Conservation (phyloP, 2,113 vertebrate species). For the Tiliqua scincoides region DNA sequence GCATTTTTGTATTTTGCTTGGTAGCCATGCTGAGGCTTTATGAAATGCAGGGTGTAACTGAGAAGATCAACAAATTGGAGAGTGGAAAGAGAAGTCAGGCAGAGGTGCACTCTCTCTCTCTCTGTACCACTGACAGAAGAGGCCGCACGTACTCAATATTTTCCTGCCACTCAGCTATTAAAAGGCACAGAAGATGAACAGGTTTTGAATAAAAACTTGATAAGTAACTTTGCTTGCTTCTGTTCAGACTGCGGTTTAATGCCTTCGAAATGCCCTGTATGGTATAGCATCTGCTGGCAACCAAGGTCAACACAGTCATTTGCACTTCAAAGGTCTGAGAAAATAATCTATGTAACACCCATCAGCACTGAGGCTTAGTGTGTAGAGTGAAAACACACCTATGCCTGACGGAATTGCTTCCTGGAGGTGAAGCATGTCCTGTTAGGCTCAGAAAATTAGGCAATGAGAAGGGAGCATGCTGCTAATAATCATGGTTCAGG, state of each 20-base stretch:
- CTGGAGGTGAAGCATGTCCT: background rate
- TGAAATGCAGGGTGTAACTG: too few relatives aligned
- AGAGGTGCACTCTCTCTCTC: background rate
- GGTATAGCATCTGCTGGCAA: constrained; percentile 1
- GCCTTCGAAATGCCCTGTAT: accelerated
- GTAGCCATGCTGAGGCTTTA: too few relatives aligned
- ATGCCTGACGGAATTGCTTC: background rate
- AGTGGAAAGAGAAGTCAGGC: background rate
- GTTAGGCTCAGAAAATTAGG: background rate
- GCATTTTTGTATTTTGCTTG: too few relatives aligned
- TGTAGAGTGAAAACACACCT: background rate
- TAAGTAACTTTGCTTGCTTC: constrained; percentile 5
- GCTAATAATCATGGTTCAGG: background rate
- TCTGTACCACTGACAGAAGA: background rate
- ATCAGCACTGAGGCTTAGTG: background rate
- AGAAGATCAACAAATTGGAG: too few relatives aligned
- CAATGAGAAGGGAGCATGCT: background rate
- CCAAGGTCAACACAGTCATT: background rate
- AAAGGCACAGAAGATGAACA: background rate
- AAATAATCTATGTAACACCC: accelerated
- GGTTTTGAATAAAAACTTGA: background rate
- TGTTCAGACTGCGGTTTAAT: background rate
- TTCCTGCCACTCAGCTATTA: background rate
- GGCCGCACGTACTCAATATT: background rate
- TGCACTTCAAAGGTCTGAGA: constrained; percentile 21